Percentiles rank a stretch among this genome's conserved stretches.
These are phyloP conservation scores for Lates calcarifer DNA, from an alignment of 2,113 vertebrate species.

Conservation along the genomic window DNA sequence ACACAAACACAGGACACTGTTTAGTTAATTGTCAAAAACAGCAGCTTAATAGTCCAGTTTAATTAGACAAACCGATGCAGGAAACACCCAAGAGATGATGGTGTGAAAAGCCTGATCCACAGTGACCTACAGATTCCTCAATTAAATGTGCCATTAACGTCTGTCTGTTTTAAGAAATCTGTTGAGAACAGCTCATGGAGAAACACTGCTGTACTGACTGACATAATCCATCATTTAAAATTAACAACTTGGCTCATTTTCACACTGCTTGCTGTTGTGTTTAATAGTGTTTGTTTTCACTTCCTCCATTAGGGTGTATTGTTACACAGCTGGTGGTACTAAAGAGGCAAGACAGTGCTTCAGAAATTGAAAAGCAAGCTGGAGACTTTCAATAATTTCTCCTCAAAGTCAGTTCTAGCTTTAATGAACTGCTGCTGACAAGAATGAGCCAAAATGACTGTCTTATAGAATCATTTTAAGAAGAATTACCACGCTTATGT, in stretches of 20 bases:
- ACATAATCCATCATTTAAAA: conserved; percentile 3
- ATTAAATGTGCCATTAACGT: background rate
- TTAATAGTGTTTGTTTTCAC: conserved; percentile 2
- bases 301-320: background rate
- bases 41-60: background rate
- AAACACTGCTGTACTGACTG: background rate
- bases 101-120: background rate
- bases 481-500: background rate
- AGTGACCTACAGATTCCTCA: background rate
- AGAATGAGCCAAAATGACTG: background rate
- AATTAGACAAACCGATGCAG: background rate
- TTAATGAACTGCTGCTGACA: background rate
- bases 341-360: background rate
- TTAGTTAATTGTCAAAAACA: background rate
- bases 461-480: background rate
- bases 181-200: background rate
- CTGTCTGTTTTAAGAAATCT: background rate
- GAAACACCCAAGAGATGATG: background rate
- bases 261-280: background rate
- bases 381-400: conserved; percentile 1
- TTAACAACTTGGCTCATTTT: background rate
- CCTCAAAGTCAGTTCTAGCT: background rate
- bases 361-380: background rate
- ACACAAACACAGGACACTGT: conserved; percentile 22
- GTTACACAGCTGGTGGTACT: background rate